Evolutionary conservation across 2,113 vertebrate species (phyloP).

Genomic region (Ptilorrhoa leucosticta): DNA sequence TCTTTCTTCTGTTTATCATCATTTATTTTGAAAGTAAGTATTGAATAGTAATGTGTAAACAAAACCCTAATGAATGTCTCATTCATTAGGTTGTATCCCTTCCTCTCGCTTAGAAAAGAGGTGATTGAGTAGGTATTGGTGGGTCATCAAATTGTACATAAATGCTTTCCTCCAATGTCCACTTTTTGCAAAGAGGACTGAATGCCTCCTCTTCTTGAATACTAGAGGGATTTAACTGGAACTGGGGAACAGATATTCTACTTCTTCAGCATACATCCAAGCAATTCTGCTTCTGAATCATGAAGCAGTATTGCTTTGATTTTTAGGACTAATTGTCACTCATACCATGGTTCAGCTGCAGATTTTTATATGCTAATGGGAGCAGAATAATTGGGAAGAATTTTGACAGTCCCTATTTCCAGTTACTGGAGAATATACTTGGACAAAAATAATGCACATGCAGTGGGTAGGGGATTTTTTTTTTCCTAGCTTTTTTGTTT

Average conservation of each 20-base stretch:
- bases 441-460: not conserved
- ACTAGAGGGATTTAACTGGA: not conserved
- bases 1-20: conserved; percentile 22
- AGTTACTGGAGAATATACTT: not conserved
- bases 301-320: not conserved
- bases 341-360: not conserved
- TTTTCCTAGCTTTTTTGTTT: not conserved
- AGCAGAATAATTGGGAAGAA: not conserved
- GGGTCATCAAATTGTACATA: not conserved
- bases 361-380: not conserved
- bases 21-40: conserved; percentile 18
- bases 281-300: not conserved
- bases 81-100: conserved; percentile 17
- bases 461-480: not conserved
- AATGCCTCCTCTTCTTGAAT: not conserved
- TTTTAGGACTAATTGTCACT: not conserved
- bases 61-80: conserved; percentile 29
- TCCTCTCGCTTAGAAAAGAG: not conserved
- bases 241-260: not conserved
- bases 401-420: not conserved
- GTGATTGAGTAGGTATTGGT: not conserved
- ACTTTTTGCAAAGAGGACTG: not conserved
- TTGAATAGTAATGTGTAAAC: conserved; percentile 57
- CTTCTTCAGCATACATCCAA: not conserved
- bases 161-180: not conserved